A percentile compares a stretch with the other conserved stretches of the same genome.
phyloP scores from a whole-genome alignment of 2,888 invertebrate species.

The Crematogaster levior region DNA sequence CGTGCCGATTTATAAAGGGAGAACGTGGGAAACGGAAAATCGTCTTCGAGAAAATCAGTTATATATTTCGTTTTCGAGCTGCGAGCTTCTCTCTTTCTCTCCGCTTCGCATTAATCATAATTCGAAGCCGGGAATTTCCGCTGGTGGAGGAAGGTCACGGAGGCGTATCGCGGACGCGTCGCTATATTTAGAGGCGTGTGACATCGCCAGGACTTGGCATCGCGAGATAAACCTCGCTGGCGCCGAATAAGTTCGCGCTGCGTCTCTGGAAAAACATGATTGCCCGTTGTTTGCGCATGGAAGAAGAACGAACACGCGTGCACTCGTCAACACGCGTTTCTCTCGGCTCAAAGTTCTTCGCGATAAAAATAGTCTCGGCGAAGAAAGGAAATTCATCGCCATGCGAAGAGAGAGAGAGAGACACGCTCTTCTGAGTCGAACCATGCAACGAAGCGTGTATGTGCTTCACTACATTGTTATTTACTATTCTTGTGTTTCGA shows the following conservation, averaged over 20 bases:
- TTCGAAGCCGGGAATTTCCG: slow-evolving; percentile 75
- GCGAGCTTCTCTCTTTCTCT: slow-evolving; percentile 4
- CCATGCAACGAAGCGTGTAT: too few relatives aligned
- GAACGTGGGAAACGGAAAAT: slow-evolving; percentile 59
- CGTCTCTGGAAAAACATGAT: neutral
- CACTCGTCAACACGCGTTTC: neutral
- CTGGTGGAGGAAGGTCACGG: slow-evolving; percentile 75
- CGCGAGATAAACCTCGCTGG: slow-evolving; percentile 36
- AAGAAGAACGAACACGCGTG: neutral
- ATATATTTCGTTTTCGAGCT: slow-evolving; percentile 27
- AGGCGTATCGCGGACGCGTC: slow-evolving; percentile 36
- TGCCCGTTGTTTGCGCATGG: neutral
- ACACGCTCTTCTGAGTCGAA: slow-evolving; percentile 6
- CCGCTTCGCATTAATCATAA: slow-evolving; percentile 40
- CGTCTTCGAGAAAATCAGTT: slow-evolving; percentile 27
- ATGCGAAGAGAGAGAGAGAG: neutral
- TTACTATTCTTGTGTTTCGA: slow-evolving; percentile 12
- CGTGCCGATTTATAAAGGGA: slow-evolving; percentile 52
- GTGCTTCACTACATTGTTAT: neutral
- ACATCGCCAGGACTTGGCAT: slow-evolving; percentile 43
- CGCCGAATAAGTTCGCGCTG: neutral
- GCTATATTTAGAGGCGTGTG: slow-evolving; percentile 75
- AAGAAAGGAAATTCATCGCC: slow-evolving; percentile 30
- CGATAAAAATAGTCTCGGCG: slow-evolving; percentile 43
- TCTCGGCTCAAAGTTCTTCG: slow-evolving; percentile 13